Base-by-base conservation (phyloP, 23 tunicate genomes). In the Oikopleura vanhoeffeni region DNA sequence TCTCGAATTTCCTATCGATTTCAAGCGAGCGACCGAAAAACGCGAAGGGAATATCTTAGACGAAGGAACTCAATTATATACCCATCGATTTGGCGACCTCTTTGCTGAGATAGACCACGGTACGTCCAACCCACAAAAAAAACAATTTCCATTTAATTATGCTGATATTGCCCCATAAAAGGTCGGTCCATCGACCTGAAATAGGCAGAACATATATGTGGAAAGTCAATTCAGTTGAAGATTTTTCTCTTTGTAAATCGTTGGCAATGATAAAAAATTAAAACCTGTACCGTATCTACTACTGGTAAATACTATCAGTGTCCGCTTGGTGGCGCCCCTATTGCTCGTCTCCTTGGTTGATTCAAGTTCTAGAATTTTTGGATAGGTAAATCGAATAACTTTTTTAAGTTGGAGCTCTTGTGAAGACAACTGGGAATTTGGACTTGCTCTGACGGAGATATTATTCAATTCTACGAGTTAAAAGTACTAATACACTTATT, bases 1-100 rank as follows among this genome's bases (percentile, higher is more conserved):
- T 2, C 79, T 71, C 38, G 79, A 71, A 38, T 71, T 71, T 38
- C 79, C 79, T 32, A 71, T 71, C 34, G 79, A 71, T 30, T 71
- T 13, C 38, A 71, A 71, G 32, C 34, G 38, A 3, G 79, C 79
- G 38, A 71, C 79, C 27, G 79, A 71, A 30, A 71, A 71, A 71
- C 27, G 79, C 3, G 35, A 13, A 3, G 79, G 79, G 3, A 30
- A 71, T 71, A 38, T 24, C 36, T 2, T 71, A 3, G 79, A 71
- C 79, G 79, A 71, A 38, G 35, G 36, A 18, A 38, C 3, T 2
- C 27, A 18, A 38, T 32, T 71, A 4, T 4, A 30, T 30, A 28
- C 4, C 3, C 34, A 71, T 30, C 79, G 79, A 2, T 71, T 71
- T 30, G 79, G 79, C 27, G 79, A 71, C 32, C 79, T 71, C 2